A percentile compares a stretch with the other conserved stretches of the same genome.
phyloP scores from a whole-genome alignment of 2,888 invertebrate species.

The Temnothorax unifasciatus region DNA sequence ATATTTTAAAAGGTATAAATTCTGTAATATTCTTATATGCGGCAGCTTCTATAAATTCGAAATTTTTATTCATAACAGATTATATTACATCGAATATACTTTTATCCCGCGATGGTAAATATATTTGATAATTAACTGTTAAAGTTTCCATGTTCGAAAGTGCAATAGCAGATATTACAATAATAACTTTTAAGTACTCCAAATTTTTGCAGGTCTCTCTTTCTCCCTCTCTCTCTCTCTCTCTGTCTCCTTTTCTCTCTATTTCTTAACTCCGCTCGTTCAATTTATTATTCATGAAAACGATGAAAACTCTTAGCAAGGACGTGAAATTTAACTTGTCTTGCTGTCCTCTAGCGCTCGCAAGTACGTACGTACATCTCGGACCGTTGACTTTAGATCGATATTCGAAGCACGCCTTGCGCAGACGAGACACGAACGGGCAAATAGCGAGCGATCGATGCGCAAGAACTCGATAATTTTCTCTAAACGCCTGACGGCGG shows the following conservation, averaged over 20 bases:
- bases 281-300: constrained; percentile 56
- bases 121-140: constrained; percentile 8
- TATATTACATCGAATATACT: not conserved
- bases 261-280: constrained; percentile 21
- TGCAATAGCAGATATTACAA: constrained; percentile 2
- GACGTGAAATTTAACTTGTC: constrained; percentile 61
- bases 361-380: constrained; percentile 57
- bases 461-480: constrained; percentile 80
- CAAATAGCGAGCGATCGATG: constrained; percentile 63
- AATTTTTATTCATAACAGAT: not conserved
- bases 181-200: constrained; percentile 29
- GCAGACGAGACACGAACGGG: constrained; percentile 69
- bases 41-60: not conserved
- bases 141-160: constrained; percentile 15
- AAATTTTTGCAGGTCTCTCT: constrained; percentile 30
- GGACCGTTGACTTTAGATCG: constrained; percentile 77
- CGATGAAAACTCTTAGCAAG: constrained; percentile 50
- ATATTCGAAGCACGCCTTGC: constrained; percentile 79
- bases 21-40: not conserved
- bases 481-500: constrained; percentile 79
- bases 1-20: not conserved
- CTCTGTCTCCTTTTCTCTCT: too few species aligned
- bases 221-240: too few species aligned
- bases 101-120: not conserved
- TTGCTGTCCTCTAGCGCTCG: constrained; percentile 55